Evolutionary conservation across 2,888 invertebrate species (phyloP).

Genomic region (Watsonalla binaria): DNA sequence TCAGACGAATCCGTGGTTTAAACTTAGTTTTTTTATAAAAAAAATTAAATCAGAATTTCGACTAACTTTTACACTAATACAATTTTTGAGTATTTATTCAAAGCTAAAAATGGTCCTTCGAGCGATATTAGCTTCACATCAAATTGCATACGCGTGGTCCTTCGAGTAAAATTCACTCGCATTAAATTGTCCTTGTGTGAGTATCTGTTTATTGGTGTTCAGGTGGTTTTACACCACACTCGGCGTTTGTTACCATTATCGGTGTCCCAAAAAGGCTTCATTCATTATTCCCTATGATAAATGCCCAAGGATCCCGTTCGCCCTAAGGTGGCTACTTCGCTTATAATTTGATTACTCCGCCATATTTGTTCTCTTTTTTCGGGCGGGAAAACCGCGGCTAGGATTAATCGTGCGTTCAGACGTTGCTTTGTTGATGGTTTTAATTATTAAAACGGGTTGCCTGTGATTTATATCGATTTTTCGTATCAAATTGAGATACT

Average conservation of each 20-base stretch:
- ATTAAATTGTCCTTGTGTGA: neutral
- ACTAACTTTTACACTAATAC: no score
- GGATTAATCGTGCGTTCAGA: constrained; percentile 41
- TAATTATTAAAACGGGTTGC: constrained; percentile 31
- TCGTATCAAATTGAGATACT: constrained; percentile 8
- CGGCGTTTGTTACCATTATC: constrained; percentile 32
- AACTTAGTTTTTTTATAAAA: no score
- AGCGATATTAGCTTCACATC: neutral
- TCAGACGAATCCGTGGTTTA: no score
- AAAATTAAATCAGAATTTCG: no score
- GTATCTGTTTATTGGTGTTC: neutral
- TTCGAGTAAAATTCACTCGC: neutral
- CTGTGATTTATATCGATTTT: constrained; percentile 23
- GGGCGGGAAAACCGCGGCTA: constrained; percentile 23
- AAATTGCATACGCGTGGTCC: neutral
- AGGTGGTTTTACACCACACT: constrained; percentile 2
- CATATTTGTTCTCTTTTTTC: constrained; percentile 44
- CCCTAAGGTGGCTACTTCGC: constrained; percentile 46
- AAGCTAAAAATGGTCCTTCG: neutral
- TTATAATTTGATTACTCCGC: constrained; percentile 61
- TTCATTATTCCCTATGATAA: constrained; percentile 57
- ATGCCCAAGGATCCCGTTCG: constrained; percentile 44
- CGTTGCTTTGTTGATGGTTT: constrained; percentile 28
- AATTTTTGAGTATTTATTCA: no score
- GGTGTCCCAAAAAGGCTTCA: constrained; percentile 41